These are phyloP conservation scores for Tubiluchus corallicola DNA, from an alignment of 2,888 invertebrate species.

Conservation along the genomic window DNA sequence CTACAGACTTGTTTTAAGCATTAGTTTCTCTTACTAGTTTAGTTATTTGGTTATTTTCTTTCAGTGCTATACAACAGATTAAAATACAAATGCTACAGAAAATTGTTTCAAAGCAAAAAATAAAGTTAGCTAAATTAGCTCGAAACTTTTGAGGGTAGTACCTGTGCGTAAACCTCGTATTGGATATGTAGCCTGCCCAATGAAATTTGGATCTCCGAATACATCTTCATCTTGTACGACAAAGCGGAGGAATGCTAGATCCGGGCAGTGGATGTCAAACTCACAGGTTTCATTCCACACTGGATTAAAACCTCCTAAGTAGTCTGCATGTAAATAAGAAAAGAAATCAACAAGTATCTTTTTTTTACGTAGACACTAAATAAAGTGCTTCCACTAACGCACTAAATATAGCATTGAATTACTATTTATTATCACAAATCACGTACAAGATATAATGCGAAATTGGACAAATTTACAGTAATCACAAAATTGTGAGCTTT, in stretches of 20 bases:
- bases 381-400: no score
- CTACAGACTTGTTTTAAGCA: constrained; percentile 5
- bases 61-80: no score
- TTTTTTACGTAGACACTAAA: no score
- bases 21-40: constrained; percentile 14
- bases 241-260: constrained; percentile 61
- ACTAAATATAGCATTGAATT: no score
- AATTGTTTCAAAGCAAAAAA: background rate
- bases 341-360: no score
- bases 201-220: constrained; percentile 85
- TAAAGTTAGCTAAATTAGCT: background rate
- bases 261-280: constrained; percentile 59
- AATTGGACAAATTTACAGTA: no score
- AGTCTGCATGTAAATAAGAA: no score
- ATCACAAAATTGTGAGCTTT: no score
- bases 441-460: no score
- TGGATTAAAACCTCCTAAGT: constrained; percentile 85
- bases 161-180: constrained; percentile 36
- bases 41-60: constrained; percentile 12
- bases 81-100: background rate
- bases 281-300: constrained; percentile 73
- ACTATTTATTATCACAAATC: no score
- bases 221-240: constrained; percentile 86
- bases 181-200: constrained; percentile 86
- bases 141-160: constrained; percentile 17